These are phyloP conservation scores for Cotesia chilonis DNA, from an alignment of 1,140 invertebrate genomes.

Conservation along the genomic window DNA sequence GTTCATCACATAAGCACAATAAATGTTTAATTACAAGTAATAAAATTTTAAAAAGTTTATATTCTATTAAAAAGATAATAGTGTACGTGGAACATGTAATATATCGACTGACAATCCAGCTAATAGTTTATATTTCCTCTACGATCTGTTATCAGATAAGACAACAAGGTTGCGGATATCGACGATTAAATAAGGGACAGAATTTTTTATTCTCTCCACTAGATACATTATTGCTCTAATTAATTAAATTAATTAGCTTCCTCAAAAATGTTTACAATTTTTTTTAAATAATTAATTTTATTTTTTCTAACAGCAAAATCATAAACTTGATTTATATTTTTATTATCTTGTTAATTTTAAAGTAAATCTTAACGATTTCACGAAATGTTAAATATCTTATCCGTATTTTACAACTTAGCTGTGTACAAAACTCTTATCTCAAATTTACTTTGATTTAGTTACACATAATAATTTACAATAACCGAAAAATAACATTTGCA, in stretches of 20 bases:
- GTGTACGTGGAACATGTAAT: not conserved
- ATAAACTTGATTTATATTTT: not conserved
- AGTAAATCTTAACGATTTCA: not conserved
- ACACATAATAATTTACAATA: not conserved
- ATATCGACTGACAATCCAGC: constrained; percentile 10
- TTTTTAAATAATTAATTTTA: not conserved
- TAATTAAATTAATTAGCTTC: not conserved
- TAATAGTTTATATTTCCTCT: not conserved
- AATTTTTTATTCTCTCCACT: not conserved
- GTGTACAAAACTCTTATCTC: constrained; percentile 1
- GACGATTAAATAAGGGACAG: not conserved
- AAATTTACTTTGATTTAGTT: not conserved
- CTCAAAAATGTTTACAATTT: not conserved
- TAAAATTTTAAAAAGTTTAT: not conserved
- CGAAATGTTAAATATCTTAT: not conserved
- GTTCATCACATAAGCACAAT: not conserved
- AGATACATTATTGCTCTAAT: not conserved
- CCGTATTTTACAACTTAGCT: not conserved
- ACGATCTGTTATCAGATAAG: too few relatives aligned
- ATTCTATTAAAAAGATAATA: too few relatives aligned
- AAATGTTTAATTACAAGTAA: not conserved
- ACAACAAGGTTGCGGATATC: not conserved
- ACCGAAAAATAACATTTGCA: not conserved
- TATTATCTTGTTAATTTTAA: not conserved
- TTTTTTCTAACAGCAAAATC: not conserved